A percentile compares a stretch with the other conserved stretches of the same genome.
These are phyloP conservation scores for Polypterus senegalus DNA, from an alignment of 2,113 vertebrate genomes.

Conservation along the genomic window DNA sequence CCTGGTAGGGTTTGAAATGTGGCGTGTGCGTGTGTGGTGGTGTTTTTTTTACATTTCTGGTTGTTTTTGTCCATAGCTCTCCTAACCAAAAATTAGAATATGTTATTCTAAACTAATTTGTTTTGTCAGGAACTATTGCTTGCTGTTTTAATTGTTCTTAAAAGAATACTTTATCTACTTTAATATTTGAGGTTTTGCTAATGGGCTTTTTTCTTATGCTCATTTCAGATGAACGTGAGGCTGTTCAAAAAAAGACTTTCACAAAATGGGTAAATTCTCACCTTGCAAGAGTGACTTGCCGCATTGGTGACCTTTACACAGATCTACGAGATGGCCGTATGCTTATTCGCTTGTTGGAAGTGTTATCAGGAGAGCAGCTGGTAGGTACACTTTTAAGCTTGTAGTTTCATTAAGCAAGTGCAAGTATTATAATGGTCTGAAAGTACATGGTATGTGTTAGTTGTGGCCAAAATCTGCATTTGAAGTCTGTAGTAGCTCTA, in stretches of 20 bases:
- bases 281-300: constrained; percentile 73
- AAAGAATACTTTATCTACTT: too few species aligned
- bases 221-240: constrained; percentile 76
- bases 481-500: too few species aligned
- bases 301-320: constrained; percentile 79
- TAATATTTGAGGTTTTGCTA: too few species aligned
- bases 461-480: too few species aligned
- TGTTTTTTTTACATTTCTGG: too few species aligned
- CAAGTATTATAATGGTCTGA: neutral
- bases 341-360: constrained; percentile 78
- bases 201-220: neutral
- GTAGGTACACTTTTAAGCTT: constrained; percentile 59
- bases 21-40: too few species aligned
- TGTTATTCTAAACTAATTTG: too few species aligned
- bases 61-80: too few species aligned
- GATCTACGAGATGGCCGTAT: constrained; percentile 83
- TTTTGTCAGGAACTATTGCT: too few species aligned
- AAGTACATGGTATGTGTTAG: neutral
- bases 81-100: too few species aligned
- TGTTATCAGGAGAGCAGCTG: constrained; percentile 82
- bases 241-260: constrained; percentile 89
- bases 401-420: neutral
- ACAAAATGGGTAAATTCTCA: constrained; percentile 95
- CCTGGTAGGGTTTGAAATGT: too few species aligned
- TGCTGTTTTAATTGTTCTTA: too few species aligned